Evolutionary conservation across 1,140 invertebrate species (phyloP), one percentile per base, ranked within the genome.

Genomic region (Nixonia krombeini): DNA sequence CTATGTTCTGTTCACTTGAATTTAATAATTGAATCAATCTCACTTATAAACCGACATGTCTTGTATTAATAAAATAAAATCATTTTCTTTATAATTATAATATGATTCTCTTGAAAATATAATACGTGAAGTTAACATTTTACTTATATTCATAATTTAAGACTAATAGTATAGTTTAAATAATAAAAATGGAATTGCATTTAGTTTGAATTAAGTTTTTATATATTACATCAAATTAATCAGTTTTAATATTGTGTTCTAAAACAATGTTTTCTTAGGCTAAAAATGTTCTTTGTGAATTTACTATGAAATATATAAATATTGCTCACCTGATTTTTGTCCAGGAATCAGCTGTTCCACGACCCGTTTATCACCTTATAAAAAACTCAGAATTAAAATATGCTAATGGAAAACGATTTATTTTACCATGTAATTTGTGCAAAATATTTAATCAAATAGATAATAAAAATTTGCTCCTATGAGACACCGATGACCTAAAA

Each of bases 351-450:
- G 74, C 44, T 78, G 80, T n/a, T 81, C 83, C 70, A 75, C 31
- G 38, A 44, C 68, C 33, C 80, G 79, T 70, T 83, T 83, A 38
- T 85, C 82, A 85, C 79, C 83, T 85, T 72, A 56, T 18, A 37
- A 58, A 59, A 55, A 53, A 28, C 12, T 2, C 16, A 13, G 3
- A 15, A 29, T 65, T 55, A 56, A 21, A 45, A 35, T 10, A 45
- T 6, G 33, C 26, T 12, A 13, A 49, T 2, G 7, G 15, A 35
- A 13, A 40, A 45, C 1, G 42, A 31, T 31, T 6, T 9, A 49
- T 23, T 10, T 49, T 38, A 13, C 25, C 50, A 37, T 25, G 31
- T 29, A 31, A 63, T 15, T 42, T 58, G 50, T 63, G 50, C 49
- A 63, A 64, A 45, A 64, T 61, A 65, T 65, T 50, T 4, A 45